A percentile compares a stretch with the other conserved stretches of the same genome.
These are phyloP conservation scores for Picathartes gymnocephalus DNA, from an alignment of 2,113 vertebrate genomes.

Conservation along the genomic window DNA sequence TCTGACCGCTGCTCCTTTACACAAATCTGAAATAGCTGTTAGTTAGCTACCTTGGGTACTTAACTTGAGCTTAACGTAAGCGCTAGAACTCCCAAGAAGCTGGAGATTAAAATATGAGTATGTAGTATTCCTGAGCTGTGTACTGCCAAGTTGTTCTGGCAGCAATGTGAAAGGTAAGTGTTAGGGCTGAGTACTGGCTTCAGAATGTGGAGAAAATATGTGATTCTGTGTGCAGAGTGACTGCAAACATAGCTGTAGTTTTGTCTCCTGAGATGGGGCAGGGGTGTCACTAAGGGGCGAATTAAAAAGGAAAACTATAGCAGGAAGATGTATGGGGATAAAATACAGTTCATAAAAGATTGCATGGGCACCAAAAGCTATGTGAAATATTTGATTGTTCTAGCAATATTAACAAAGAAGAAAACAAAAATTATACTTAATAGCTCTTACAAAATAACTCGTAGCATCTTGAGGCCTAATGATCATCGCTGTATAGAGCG, in stretches of 20 bases:
- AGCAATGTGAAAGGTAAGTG: background rate
- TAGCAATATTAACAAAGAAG: constrained; percentile 1
- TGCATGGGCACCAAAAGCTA: background rate
- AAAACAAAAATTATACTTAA: background rate
- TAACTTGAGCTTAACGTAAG: background rate
- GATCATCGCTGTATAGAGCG: background rate
- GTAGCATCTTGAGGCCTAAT: background rate
- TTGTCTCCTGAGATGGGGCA: background rate
- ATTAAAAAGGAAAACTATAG: background rate
- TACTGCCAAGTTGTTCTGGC: background rate
- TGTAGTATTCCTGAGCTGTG: background rate
- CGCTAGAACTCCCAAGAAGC: background rate
- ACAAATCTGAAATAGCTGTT: background rate
- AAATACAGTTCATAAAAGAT: background rate
- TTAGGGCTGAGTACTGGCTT: background rate
- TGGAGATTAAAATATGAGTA: background rate
- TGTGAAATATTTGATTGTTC: background rate
- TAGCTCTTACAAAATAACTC: background rate
- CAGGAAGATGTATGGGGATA: background rate
- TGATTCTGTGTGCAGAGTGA: background rate
- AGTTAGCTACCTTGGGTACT: background rate
- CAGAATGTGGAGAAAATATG: background rate
- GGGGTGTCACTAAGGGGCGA: accelerated
- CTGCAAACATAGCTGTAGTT: accelerated
- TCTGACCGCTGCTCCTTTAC: background rate